Base-by-base conservation (phyloP, 2,797 vertebrate species). In the Pipistrellus pipistrellus region DNA sequence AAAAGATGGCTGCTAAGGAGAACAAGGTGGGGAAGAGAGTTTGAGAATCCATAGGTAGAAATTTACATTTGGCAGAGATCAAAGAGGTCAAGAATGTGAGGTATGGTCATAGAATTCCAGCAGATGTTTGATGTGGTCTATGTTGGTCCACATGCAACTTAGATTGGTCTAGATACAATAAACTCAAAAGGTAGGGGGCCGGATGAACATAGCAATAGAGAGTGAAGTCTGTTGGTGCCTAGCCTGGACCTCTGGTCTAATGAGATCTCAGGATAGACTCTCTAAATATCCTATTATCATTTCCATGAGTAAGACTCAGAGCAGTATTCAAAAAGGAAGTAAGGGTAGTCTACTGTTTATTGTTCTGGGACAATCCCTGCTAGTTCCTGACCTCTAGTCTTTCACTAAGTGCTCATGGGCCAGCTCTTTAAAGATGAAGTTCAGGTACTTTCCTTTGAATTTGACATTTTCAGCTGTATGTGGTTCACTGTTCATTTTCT, bases 1-100 rank as follows among this genome's bases (percentile, higher is more conserved):
- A 15, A 27, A 44, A 75, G 35, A 30, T 53, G 30, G 20, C 48
- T 84, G 21, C 10, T 35, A 12, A 23, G 35, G 85, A 55, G 53
- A 73, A 35, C 23, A 68, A 48, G 51, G 11, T 44, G 18, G 80
- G 12, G 38, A 91, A 51, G 38, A 92, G 59, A 73, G 46, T 59
- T 55, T 75, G 38, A 46, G 18, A 69, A 85, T n/a, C 10, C 12
- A 12, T 7, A 77, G 27, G 3, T 13, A 57, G 41, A 32, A 69
- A 68, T 69, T 91, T 80, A 80, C 35, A n/a, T 86, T 86, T 86
- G 76, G 32, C 5, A 32, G 87, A 76, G 84, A 84, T 68, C 62
- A 71, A 13, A 76, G 71, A 87, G 48, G 30, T 72, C 17, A 32
- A 30, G 11, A 20, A 27, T 41, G 9, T 57, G 73, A 57, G 8